Conservation (phyloP, 2,797 vertebrate genomes). For the Muscicapa comitata region DNA sequence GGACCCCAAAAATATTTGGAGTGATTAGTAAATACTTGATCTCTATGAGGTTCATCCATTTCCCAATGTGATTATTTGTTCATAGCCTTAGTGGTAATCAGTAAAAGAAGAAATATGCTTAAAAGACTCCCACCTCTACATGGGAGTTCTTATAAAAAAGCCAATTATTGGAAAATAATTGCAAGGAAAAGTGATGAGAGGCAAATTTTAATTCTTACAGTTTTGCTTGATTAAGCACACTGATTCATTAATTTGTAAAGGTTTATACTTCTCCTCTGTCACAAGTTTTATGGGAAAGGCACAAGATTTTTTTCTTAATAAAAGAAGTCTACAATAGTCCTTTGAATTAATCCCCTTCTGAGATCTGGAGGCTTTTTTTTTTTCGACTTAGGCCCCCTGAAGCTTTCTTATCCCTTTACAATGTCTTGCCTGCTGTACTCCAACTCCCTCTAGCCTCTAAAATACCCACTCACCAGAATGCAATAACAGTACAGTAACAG, state of each 20-base stretch:
- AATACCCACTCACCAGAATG: neutral
- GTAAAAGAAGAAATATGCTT: neutral
- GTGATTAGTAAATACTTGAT: neutral
- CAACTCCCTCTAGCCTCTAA: neutral
- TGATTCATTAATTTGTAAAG: neutral
- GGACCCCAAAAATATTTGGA: conserved; percentile 11
- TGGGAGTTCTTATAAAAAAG: neutral
- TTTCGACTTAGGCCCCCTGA: neutral
- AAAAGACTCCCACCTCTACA: neutral
- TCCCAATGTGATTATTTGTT: neutral
- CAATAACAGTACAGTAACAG: neutral
- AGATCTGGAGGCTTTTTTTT: neutral
- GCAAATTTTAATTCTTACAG: neutral
- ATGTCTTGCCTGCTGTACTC: neutral
- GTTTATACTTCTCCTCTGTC: neutral
- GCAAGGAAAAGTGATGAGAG: neutral
- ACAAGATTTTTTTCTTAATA: neutral
- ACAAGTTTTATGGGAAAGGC: neutral
- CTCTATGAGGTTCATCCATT: neutral
- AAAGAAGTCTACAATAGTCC: neutral
- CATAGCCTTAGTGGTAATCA: neutral
- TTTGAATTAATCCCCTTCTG: neutral
- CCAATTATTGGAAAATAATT: neutral
- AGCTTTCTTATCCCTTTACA: conserved; percentile 5
- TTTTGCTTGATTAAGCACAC: neutral